Base-by-base conservation (phyloP, 1,140 invertebrate genomes). In the Heterodera schachtii region DNA sequence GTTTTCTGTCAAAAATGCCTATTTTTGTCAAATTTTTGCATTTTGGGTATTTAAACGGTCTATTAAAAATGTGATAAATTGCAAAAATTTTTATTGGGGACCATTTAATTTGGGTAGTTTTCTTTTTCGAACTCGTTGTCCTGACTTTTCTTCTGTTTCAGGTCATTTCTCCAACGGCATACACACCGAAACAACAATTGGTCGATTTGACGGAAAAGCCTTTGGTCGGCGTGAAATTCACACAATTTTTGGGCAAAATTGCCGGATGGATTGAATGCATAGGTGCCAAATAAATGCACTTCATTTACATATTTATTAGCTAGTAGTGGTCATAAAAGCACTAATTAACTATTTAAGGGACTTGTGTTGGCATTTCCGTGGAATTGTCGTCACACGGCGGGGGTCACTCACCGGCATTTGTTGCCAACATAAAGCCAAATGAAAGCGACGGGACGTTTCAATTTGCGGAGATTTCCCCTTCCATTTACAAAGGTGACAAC, bases 221-320 rank as follows among this genome's bases (percentile, higher is more conserved):
- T 41, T 52, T 64, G 16, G n/a, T 83, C 3, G 82, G 76, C 4
- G n/a, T 83, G 43, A 47, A 71, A 67, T 83, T 83, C 41, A 83
- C 70, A 70, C 82, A 83, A 49, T 81, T 84, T 43, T 74, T 76
- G 57, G 82, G 52, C 16, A 84, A 57, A 49, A 64, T 83, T 64
- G 9, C 19, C 67, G 82, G 82, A 67, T 67, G 16, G n/a, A 41
- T 83, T 19, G 43, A 79, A 44, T 83, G 82, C 43, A 52, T 84
- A 19, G 71, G 71, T 84, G 69, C 31, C 31, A 31, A 78, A 57
- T 41, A 41, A 52, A 52, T 52, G 49, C 11, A 52, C 49, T 52
- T 52, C 47, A 11, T 31, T 31, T 31, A 11, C 49, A 52, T 52
- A 52, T 52, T 78, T 8, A 41, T 19, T 47, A 66, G 11, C 1